These are phyloP conservation scores for Tetanocera ferruginea DNA, from an alignment of 2,888 invertebrate genomes.

Conservation along the genomic window DNA sequence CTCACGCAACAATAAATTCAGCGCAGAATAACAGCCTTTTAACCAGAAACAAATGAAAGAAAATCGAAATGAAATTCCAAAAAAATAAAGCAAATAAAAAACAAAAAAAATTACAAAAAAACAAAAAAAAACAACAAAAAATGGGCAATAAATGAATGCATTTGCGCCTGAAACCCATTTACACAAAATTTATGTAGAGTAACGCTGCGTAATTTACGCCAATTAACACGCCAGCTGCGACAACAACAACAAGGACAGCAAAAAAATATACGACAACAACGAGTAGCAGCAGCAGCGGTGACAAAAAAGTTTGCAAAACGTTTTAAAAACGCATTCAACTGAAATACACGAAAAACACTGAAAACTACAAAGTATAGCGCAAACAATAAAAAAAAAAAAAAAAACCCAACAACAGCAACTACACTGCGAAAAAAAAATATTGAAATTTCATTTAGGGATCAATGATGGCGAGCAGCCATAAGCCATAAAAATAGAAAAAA, in stretches of 20 bases:
- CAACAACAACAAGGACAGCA: conserved; percentile 19
- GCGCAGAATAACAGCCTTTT: neutral
- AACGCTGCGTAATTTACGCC: conserved; percentile 58
- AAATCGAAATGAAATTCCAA: neutral
- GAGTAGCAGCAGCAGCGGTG: conserved; percentile 9
- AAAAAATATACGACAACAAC: neutral
- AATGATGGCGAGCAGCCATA: neutral
- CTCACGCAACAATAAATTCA: conserved; percentile 19
- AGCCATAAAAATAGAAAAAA: conserved; percentile 1
- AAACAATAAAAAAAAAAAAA: neutral
- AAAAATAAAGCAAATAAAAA: neutral
- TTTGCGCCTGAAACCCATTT: conserved; percentile 9
- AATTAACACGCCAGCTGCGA: conserved; percentile 60
- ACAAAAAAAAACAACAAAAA: conserved; percentile 10
- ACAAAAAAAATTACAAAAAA: neutral
- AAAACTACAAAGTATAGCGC: neutral
- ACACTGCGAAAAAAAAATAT: neutral
- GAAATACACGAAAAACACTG: neutral
- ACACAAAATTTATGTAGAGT: conserved; percentile 11
- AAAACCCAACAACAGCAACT: too few species aligned
- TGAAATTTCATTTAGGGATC: conserved; percentile 6
- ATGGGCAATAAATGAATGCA: conserved; percentile 38
- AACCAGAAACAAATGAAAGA: neutral
- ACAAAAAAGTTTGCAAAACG: neutral
- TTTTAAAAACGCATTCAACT: conserved; percentile 29